phyloP scores from a whole-genome alignment of 2,888 invertebrate species.

The Orgyia antiqua region DNA sequence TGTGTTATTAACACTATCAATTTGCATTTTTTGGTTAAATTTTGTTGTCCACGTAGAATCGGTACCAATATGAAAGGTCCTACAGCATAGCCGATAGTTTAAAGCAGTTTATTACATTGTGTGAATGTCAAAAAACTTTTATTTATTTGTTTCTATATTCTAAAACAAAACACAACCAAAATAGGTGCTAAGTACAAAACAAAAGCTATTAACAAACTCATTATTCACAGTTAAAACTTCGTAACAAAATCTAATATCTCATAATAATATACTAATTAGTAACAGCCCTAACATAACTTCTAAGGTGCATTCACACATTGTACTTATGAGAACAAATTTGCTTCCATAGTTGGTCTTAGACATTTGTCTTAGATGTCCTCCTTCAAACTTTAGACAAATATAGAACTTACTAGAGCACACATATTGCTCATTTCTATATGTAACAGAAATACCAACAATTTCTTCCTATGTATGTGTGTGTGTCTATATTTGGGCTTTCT shows the following conservation, averaged over 20 bases:
- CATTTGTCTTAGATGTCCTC: constrained; percentile 68
- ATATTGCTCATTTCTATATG: constrained; percentile 53
- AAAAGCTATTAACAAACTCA: constrained; percentile 12
- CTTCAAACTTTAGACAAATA: constrained; percentile 53
- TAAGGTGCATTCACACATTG: constrained; percentile 67
- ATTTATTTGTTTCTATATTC: no score
- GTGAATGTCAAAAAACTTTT: no score
- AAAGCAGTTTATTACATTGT: no score
- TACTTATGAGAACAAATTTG: constrained; percentile 69
- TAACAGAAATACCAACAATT: constrained; percentile 28
- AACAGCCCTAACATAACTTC: constrained; percentile 48
- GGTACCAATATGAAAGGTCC: no score
- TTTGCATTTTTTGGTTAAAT: no score
- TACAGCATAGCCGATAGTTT: no score
- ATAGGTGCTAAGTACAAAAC: no score
- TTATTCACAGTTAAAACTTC: constrained; percentile 32
- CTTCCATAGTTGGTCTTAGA: constrained; percentile 59
- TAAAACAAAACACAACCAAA: no score
- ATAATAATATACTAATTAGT: constrained; percentile 51
- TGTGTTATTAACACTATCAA: no score
- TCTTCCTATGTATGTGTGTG: constrained; percentile 41
- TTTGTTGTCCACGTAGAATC: no score
- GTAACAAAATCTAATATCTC: constrained; percentile 34
- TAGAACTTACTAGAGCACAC: constrained; percentile 45
- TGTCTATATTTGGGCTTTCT: constrained; percentile 73